Conservation (phyloP, 2,797 vertebrate genomes). For the Danio kyathit region DNA sequence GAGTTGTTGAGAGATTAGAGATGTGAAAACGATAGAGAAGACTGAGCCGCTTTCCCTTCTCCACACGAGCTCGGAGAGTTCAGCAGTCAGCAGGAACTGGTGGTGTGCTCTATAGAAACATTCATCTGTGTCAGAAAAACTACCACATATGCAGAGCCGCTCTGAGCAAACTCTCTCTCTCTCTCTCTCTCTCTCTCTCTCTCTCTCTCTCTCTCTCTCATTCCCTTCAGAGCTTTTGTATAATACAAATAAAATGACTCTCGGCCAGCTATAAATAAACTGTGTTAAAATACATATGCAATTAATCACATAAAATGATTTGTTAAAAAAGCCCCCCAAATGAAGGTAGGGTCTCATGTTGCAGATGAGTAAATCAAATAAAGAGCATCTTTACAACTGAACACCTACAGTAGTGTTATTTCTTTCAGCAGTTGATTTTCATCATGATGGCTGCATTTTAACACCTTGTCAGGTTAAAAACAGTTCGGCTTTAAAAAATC, state of each 20-base stretch:
- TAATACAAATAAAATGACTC: neutral
- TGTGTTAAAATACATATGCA: neutral
- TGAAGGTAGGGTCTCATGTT: neutral
- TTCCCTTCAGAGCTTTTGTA: neutral
- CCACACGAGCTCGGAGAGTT: neutral
- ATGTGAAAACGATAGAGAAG: conserved; percentile 16
- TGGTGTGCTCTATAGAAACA: conserved; percentile 28
- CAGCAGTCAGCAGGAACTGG: conserved; percentile 16
- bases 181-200: neutral
- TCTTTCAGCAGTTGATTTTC: neutral
- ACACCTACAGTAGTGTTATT: neutral
- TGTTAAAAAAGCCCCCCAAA: neutral
- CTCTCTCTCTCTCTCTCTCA: neutral
- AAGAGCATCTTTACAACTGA: neutral
- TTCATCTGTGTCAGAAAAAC: conserved; percentile 37
- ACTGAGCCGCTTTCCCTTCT: conserved; percentile 16
- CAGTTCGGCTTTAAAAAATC: neutral
- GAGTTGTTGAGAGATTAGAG: conserved; percentile 18
- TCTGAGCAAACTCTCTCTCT: conserved; percentile 7
- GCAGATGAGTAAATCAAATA: neutral
- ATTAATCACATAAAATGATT: neutral
- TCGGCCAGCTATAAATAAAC: neutral
- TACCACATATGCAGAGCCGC: conserved; percentile 13
- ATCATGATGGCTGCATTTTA: neutral
- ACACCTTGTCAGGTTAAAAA: conserved; percentile 7